Percentiles rank a stretch among this genome's conserved stretches.
phyloP scores from a whole-genome alignment of 2,888 invertebrate genomes.

The Capitulum mitella region DNA sequence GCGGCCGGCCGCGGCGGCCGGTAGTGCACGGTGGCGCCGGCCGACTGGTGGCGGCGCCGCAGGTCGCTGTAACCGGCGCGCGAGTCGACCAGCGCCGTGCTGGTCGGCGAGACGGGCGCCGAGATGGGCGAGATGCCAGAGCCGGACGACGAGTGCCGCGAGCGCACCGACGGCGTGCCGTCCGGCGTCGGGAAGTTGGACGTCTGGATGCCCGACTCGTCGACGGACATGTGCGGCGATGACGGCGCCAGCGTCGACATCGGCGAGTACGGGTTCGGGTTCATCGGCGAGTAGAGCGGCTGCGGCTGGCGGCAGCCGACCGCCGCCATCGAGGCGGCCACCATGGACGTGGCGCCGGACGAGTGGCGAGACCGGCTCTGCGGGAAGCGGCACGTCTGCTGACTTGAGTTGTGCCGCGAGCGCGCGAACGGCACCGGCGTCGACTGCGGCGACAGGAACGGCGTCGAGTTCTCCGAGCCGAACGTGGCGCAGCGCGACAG shows the following conservation, averaged over 20 bases:
- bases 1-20: neutral
- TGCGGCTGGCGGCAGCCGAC: conserved; percentile 32
- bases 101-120: conserved; percentile 34
- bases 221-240: conserved; percentile 17
- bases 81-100: conserved; percentile 33
- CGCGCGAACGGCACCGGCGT: conserved; percentile 40
- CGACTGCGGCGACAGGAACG: conserved; percentile 41
- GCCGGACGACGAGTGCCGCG: conserved; percentile 36
- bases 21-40: conserved; percentile 33
- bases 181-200: conserved; percentile 25
- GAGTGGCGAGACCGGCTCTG: conserved; percentile 27
- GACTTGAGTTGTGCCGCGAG: conserved; percentile 41
- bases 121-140: conserved; percentile 34
- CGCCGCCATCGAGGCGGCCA: conserved; percentile 33
- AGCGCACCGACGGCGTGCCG: conserved; percentile 33
- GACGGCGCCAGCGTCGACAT: neutral
- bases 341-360: conserved; percentile 33
- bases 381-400: conserved; percentile 34
- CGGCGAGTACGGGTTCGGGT: conserved; percentile 33
- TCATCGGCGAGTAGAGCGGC: conserved; percentile 35
- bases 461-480: conserved; percentile 39
- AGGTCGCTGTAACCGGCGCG: conserved; percentile 31
- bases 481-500: conserved; percentile 28
- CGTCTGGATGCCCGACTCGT: conserved; percentile 25
- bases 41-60: conserved; percentile 35